phyloP scores from a whole-genome alignment of 1,140 invertebrate species.

The Heliconius eleuchia region DNA sequence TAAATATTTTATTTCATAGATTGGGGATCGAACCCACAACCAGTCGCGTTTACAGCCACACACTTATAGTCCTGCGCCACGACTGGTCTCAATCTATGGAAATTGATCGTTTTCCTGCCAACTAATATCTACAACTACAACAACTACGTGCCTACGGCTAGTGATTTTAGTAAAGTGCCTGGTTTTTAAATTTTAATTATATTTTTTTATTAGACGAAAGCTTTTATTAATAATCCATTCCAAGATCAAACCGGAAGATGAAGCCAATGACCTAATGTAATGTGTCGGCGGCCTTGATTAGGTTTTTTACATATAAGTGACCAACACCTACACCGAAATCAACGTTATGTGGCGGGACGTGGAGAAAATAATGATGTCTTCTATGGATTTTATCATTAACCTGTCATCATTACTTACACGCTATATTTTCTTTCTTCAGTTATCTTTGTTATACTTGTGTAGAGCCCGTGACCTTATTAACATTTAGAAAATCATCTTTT shows the following conservation, averaged over 20 bases:
- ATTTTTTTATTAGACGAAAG: conserved; percentile 1
- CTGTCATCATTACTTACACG: conserved; percentile 24
- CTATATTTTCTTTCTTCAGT: background rate
- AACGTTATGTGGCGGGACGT: background rate
- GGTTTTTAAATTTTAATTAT: background rate
- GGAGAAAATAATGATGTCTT: conserved; percentile 12
- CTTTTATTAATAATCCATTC: conserved; percentile 1
- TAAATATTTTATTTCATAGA: too few relatives aligned
- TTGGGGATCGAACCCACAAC: too few relatives aligned
- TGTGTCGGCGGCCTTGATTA: conserved; percentile 5
- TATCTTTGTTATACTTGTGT: background rate
- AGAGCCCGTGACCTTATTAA: background rate
- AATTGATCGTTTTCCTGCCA: conserved; percentile 35
- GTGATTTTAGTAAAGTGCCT: background rate
- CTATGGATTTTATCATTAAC: conserved; percentile 28
- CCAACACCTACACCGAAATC: conserved; percentile 12
- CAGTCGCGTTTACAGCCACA: too few relatives aligned
- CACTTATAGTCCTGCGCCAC: background rate
- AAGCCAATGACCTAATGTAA: conserved; percentile 16
- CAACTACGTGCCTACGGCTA: background rate
- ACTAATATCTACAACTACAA: conserved; percentile 13
- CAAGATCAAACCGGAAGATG: conserved; percentile 9
- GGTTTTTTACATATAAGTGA: conserved; percentile 21
- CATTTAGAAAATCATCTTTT: background rate
- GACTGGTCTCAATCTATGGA: background rate